Conservation (phyloP, 2,888 invertebrate genomes). For the Fissipunctia ypsillon region DNA sequence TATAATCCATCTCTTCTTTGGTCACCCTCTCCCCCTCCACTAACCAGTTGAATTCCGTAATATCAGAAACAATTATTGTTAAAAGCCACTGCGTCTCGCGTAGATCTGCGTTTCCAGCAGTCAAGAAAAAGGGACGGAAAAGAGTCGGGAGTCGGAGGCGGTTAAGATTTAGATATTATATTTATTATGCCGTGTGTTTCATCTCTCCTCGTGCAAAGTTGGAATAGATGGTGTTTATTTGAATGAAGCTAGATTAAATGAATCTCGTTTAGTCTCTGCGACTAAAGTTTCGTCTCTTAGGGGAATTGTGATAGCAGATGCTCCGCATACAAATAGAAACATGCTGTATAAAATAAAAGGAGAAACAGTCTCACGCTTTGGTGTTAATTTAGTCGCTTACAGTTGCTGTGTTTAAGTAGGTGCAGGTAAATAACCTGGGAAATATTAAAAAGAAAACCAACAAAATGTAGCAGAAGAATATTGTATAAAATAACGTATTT, state of each 20-base stretch:
- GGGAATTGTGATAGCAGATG: constrained; percentile 7
- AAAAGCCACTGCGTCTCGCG: no score
- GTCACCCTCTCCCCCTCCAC: no score
- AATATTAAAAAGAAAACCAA: not conserved
- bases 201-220: not conserved
- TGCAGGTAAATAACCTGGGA: not conserved
- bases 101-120: no score
- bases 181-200: not conserved
- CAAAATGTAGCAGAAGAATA: not conserved
- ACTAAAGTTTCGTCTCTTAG: constrained; percentile 7
- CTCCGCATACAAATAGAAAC: constrained; percentile 6
- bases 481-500: not conserved
- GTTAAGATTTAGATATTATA: not conserved
- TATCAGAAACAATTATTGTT: no score
- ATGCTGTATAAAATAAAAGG: not conserved
- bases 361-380: not conserved
- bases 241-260: not conserved
- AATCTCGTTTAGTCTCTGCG: not conserved
- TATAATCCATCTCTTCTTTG: no score
- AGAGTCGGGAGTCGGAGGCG: no score
- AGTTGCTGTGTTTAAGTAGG: not conserved
- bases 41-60: no score
- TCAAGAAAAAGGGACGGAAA: no score
- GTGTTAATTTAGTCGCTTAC: not conserved
- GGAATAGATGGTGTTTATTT: not conserved